Conservation (phyloP, 1,140 invertebrate species). For the Probaryconus sp. region DNA sequence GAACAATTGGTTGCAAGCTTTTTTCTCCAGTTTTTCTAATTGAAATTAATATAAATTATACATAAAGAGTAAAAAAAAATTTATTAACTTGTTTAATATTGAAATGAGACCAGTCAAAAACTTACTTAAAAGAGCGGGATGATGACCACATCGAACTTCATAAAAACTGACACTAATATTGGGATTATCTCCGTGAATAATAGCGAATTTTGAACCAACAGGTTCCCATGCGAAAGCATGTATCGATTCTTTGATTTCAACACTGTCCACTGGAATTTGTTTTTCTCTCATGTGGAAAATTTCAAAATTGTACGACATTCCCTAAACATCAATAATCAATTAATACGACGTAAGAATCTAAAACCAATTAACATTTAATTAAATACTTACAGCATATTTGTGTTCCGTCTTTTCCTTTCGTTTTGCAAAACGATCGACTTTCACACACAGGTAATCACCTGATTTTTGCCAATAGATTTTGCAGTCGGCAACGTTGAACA, state of each 20-base stretch:
- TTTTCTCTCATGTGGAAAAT: conserved; percentile 99
- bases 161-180: conserved; percentile 96
- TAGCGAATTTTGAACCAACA: conserved; percentile 95
- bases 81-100: conserved; percentile 8
- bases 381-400: conserved; percentile 90
- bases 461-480: conserved; percentile 99
- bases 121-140: conserved; percentile 90
- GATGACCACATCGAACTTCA: conserved; percentile 92
- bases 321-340: conserved; percentile 78
- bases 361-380: no score
- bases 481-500: conserved; percentile 99
- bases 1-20: conserved; percentile 95
- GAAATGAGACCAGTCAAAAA: conserved; percentile 75
- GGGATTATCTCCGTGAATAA: conserved; percentile 95
- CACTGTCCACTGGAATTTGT: conserved; percentile 97
- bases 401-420: conserved; percentile 92
- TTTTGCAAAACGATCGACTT: conserved; percentile 98
- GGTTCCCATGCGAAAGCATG: conserved; percentile 99
- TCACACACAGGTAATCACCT: conserved; percentile 98
- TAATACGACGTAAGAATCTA: no score
- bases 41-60: conserved; percentile 51
- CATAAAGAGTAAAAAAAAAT: conserved; percentile 14
- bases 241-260: conserved; percentile 95
- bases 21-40: conserved; percentile 91
- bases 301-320: conserved; percentile 99